phyloP scores from a whole-genome alignment of 2,113 vertebrate genomes.

The Castor canadensis region DNA sequence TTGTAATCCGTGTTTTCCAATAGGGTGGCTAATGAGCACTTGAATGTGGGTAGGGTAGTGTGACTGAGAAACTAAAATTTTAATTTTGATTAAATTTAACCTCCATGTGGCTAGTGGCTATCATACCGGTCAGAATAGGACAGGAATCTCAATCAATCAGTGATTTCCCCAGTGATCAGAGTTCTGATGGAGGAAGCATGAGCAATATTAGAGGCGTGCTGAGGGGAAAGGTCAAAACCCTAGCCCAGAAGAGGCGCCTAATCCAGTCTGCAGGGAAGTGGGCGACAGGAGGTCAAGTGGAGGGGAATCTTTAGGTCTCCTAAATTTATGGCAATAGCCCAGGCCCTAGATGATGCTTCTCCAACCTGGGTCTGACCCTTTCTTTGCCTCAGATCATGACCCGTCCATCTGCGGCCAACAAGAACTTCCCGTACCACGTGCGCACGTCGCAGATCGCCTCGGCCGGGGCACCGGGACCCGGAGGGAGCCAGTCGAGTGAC shows the following conservation, averaged over 20 bases:
- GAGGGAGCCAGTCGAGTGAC: conserved; percentile 72
- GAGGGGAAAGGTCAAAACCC: background rate
- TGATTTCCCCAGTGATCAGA: background rate
- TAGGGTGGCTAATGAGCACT: background rate
- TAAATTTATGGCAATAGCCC: background rate
- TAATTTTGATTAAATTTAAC: conserved; percentile 18
- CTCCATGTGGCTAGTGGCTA: background rate
- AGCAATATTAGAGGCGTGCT: background rate
- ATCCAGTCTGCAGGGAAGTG: background rate
- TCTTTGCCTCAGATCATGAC: conserved; percentile 88
- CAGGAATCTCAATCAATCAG: background rate
- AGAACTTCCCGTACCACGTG: conserved; percentile 96
- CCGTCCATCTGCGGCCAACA: conserved; percentile 94
- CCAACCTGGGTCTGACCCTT: background rate
- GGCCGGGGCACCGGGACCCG: conserved; percentile 33
- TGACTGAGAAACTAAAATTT: conserved; percentile 12
- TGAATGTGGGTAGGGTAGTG: background rate
- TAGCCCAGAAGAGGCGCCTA: background rate
- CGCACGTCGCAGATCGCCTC: conserved; percentile 93
- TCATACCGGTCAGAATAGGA: background rate
- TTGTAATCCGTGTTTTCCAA: background rate
- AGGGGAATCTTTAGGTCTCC: background rate
- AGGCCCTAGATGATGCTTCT: background rate
- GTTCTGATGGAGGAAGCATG: background rate
- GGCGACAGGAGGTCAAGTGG: background rate